Evolutionary conservation across 2,797 vertebrate species (phyloP).

Genomic region (Propithecus perrieri): DNA sequence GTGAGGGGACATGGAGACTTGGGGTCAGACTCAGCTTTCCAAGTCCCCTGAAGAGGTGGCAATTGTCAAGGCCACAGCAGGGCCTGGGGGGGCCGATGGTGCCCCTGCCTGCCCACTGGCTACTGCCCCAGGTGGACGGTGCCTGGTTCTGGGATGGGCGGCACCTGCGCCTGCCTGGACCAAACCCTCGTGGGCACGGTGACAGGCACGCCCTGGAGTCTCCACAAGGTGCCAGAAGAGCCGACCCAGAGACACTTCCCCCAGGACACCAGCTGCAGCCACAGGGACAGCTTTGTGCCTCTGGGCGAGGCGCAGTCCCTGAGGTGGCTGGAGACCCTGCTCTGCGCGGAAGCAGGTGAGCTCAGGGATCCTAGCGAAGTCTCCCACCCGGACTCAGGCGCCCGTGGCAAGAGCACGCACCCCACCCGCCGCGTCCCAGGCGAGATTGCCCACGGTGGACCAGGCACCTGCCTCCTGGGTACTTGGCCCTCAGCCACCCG

Average conservation of each 20-base stretch:
- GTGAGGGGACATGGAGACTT: not conserved
- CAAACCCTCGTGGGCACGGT: not conserved
- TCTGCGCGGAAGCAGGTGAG: not conserved
- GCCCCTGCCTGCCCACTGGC: too few species aligned
- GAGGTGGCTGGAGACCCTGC: not conserved
- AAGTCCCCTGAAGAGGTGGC: not conserved
- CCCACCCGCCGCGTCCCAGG: too few species aligned
- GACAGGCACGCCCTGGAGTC: not conserved
- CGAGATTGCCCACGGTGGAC: too few species aligned
- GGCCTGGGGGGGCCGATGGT: not conserved
- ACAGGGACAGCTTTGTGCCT: not conserved
- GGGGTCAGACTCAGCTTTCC: not conserved
- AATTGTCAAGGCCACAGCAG: not conserved
- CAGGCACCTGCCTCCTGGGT: not conserved
- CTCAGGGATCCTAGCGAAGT: not conserved
- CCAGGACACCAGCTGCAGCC: not conserved
- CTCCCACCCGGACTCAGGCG: not conserved
- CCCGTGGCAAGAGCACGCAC: too few species aligned
- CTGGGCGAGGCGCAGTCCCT: fast-evolving
- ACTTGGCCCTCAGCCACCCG: too few species aligned
- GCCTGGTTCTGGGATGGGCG: fast-evolving
- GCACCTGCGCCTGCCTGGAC: not conserved
- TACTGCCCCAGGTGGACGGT: not conserved
- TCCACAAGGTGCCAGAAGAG: not conserved
- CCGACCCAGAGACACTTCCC: too few species aligned